Percentiles rank a stretch among this genome's conserved stretches.
phyloP scores from a whole-genome alignment of 2,797 vertebrate genomes.

The Sarcophilus harrisii region DNA sequence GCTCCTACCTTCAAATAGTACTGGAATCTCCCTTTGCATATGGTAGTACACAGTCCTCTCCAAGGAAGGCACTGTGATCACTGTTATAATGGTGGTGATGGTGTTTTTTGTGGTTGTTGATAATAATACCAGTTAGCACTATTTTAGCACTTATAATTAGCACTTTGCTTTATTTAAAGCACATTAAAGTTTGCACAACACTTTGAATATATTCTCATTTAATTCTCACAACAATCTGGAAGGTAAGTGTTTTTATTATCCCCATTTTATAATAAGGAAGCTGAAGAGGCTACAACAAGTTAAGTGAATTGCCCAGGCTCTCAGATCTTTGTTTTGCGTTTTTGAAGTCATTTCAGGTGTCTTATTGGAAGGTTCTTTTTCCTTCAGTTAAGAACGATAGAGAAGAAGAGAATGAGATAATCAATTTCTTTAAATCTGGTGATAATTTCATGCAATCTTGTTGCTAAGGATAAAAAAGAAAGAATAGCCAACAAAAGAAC shows the following conservation, averaged over 20 bases:
- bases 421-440: background rate
- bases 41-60: background rate
- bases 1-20: background rate
- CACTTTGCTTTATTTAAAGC: background rate
- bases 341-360: background rate
- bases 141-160: background rate
- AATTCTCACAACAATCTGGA: background rate
- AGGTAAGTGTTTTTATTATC: background rate
- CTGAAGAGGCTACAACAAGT: background rate
- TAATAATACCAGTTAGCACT: background rate
- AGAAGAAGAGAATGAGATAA: slow-evolving; percentile 2
- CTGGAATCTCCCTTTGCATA: background rate
- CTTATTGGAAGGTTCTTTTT: background rate
- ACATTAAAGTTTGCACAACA: background rate
- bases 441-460: background rate
- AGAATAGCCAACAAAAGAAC: background rate
- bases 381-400: background rate
- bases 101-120: background rate
- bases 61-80: background rate
- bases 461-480: background rate
- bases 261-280: background rate
- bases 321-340: background rate
- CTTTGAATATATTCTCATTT: background rate
- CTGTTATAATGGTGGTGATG: background rate
- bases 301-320: background rate